phyloP scores from a whole-genome alignment of 2,113 vertebrate genomes.

The Percina caprodes region DNA sequence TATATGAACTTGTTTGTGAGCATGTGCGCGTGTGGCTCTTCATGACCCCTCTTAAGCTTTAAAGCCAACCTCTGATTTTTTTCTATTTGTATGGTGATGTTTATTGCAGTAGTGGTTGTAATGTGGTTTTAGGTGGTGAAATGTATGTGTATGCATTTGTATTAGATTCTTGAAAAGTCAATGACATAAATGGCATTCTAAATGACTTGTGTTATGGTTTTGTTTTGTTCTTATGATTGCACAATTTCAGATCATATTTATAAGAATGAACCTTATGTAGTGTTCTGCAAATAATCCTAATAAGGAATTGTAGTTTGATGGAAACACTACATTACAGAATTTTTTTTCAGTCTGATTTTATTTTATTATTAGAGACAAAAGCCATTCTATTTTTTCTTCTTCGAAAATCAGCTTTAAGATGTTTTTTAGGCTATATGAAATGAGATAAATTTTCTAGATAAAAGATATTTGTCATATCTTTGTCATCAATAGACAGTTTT shows the following conservation, averaged over 20 bases:
- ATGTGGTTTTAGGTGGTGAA: slow-evolving; percentile 83
- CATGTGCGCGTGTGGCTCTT: slow-evolving; percentile 61
- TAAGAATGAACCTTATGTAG: background rate
- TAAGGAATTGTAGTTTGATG: background rate
- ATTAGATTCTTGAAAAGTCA: slow-evolving; percentile 80
- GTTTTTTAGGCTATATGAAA: background rate
- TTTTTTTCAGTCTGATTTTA: background rate
- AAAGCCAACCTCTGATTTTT: slow-evolving; percentile 69
- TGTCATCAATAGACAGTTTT: background rate
- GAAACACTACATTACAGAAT: background rate
- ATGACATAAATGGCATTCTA: slow-evolving; percentile 82
- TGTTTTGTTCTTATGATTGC: background rate
- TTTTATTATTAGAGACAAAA: too few relatives aligned
- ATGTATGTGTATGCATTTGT: slow-evolving; percentile 83
- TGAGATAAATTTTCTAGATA: slow-evolving; percentile 1
- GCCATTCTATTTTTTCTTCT: background rate
- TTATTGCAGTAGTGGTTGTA: slow-evolving; percentile 79
- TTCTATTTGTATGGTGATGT: slow-evolving; percentile 82
- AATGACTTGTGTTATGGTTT: slow-evolving; percentile 48
- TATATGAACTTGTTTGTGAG: slow-evolving; percentile 60
- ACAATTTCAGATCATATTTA: background rate
- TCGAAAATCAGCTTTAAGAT: background rate
- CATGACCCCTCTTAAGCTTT: slow-evolving; percentile 54
- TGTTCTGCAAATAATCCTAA: background rate
- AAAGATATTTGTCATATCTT: slow-evolving; percentile 19